phyloP scores from a whole-genome alignment of 1,140 invertebrate genomes.

The Solenopsis invicta region DNA sequence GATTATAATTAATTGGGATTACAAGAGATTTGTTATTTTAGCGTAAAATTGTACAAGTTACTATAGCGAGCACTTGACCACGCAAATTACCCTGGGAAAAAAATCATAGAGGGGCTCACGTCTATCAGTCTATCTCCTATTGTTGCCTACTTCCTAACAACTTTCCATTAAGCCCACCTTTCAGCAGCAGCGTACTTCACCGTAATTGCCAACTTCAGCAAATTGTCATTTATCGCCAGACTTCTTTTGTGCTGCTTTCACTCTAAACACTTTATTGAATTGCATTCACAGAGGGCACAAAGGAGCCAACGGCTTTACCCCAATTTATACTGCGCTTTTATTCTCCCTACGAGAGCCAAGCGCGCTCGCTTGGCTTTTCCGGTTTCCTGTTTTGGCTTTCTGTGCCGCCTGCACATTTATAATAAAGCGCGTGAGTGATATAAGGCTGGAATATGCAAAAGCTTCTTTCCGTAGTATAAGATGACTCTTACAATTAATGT shows the following conservation, averaged over 20 bases:
- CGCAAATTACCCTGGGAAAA: conserved; percentile 27
- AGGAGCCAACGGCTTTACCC: conserved; percentile 52
- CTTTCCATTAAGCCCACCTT: conserved; percentile 60
- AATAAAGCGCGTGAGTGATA: conserved; percentile 74
- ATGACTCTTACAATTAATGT: conserved; percentile 75
- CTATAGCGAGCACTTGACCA: conserved; percentile 12
- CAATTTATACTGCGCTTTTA: conserved; percentile 76
- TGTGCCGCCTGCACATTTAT: conserved; percentile 66
- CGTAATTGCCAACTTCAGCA: conserved; percentile 65
- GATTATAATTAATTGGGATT: conserved; percentile 36
- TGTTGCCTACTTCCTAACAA: conserved; percentile 61
- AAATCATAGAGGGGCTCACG: conserved; percentile 1
- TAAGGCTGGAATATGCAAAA: conserved; percentile 79
- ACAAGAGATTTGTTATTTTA: conserved; percentile 36
- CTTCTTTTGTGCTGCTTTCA: conserved; percentile 61
- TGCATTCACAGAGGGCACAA: conserved; percentile 60
- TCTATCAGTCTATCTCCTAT: conserved; percentile 55
- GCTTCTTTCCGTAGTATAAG: conserved; percentile 72
- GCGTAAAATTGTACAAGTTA: conserved; percentile 8
- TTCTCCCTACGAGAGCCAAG: conserved; percentile 64
- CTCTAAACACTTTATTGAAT: conserved; percentile 70
- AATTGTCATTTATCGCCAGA: conserved; percentile 64
- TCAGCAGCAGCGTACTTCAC: conserved; percentile 50
- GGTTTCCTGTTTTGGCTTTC: conserved; percentile 75
- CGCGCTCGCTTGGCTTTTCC: conserved; percentile 70